Percentiles rank a stretch among this genome's conserved stretches.
Conservation (phyloP, 2,113 vertebrate genomes). For the Promerops cafer region DNA sequence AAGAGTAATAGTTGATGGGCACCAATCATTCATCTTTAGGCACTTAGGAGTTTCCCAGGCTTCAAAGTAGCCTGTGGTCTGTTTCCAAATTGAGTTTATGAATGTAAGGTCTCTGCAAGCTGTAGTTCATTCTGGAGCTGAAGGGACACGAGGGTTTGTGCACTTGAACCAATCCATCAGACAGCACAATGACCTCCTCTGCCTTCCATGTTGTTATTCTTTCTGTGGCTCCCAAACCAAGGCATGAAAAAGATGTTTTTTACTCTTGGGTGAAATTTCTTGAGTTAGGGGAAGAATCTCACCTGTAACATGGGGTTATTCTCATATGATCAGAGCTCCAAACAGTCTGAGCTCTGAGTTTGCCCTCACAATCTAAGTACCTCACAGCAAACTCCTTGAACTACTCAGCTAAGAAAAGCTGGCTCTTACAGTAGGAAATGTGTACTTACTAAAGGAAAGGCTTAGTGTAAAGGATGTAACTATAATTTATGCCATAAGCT, state of each 20-base stretch:
- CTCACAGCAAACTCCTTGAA: not conserved
- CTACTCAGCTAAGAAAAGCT: not conserved
- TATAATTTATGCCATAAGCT: conserved; percentile 17
- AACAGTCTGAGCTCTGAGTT: not conserved
- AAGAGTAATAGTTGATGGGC: not conserved
- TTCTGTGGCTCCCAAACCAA: not conserved
- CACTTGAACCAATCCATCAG: not conserved
- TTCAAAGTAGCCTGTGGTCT: not conserved
- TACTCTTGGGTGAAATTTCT: not conserved
- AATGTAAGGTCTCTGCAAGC: not conserved
- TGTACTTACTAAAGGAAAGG: not conserved
- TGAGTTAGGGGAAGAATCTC: not conserved
- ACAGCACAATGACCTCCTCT: not conserved
- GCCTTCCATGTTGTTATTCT: not conserved
- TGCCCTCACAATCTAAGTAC: not conserved
- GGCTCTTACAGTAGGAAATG: not conserved
- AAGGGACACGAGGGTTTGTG: not conserved
- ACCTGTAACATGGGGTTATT: not conserved
- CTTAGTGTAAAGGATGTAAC: not conserved
- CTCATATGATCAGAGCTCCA: not conserved
- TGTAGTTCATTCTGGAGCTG: not conserved
- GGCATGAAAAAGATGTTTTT: not conserved
- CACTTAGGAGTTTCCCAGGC: not conserved
- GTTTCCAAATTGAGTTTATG: not conserved
- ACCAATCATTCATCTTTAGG: not conserved